Evolutionary conservation across 2,113 vertebrate genomes (phyloP).

Genomic region (Vulpes ferrilata): DNA sequence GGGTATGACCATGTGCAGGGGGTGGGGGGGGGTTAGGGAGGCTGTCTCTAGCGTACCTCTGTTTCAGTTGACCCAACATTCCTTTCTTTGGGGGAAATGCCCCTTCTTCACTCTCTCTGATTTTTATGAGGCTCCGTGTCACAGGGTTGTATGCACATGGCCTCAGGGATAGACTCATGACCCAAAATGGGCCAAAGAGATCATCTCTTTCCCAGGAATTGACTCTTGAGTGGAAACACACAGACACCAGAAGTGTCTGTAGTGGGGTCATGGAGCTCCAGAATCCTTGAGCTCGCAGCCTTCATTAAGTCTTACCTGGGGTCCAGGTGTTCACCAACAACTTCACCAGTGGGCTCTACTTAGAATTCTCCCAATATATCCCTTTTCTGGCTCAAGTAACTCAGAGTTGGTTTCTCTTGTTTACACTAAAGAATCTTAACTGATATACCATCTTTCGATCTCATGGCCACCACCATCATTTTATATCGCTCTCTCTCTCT

Average conservation of each 20-base stretch:
- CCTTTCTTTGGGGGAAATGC: neutral
- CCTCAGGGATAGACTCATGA: neutral
- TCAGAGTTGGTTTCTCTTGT: constrained; percentile 28
- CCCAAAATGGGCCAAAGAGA: neutral
- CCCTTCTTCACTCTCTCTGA: constrained; percentile 11
- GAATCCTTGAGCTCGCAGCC: neutral
- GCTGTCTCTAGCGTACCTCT: neutral
- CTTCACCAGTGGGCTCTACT: neutral
- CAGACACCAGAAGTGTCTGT: neutral
- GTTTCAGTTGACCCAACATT: neutral
- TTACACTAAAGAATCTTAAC: neutral
- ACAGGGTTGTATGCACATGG: neutral
- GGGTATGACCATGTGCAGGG: neutral
- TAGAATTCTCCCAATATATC: neutral
- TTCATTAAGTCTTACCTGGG: neutral
- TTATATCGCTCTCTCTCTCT: neutral
- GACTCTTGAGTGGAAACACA: neutral
- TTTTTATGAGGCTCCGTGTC: neutral
- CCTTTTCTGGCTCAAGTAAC: neutral
- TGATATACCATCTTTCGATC: neutral
- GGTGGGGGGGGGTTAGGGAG: neutral
- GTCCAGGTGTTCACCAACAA: neutral
- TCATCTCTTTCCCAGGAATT: neutral
- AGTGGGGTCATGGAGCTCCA: neutral
- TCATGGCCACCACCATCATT: neutral